Base-by-base conservation (phyloP, 2,113 vertebrate species). In the Epinephelus lanceolatus region DNA sequence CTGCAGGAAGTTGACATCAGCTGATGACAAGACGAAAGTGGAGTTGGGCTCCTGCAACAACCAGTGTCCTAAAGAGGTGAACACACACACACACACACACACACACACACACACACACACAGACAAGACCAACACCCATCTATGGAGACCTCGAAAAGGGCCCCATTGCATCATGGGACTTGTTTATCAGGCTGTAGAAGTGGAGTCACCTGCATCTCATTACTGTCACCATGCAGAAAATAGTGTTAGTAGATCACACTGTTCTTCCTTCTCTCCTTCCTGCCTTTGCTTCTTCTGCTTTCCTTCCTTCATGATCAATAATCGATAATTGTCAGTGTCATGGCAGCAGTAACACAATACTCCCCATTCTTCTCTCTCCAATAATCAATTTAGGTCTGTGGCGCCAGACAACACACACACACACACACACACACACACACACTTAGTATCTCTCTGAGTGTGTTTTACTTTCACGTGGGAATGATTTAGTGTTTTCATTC, bases 21-120 rank as follows among this genome's bases (percentile, higher is more conserved):
- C 96, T 76, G 95, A 96, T 78, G 40, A 93, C 57, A 88, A 95
- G 85, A 95, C 90, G 55, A 97, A 95, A 90, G 91, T 94, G 13
- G 74, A 90, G 6, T 91, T 99, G 65, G 84, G 84, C 87, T 99
- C 97, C 81, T 99, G 98, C 88, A 96, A 94, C 95, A 99, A 99
- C 93, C 98, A 99, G 88, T 99, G 98, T 93, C 98, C 98, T 27
- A 98, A 97, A 95, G 96, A 98, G 97, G 98, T 99, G 93, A 90
- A 83, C 42, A 4, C 52, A 63, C 59, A 67, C 67, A 68, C 53
- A 71, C 37, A 51, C 30, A 81, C 2, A 78, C 69, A 67, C 65
- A 57, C 74, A 59, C 49, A 42, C 59, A 52, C 72, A 94, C 93
- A 89, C 53, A 10, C 80, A 45, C 55, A 19, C 56, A 45, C 19